Conservation (phyloP, 2,797 vertebrate genomes). For the Anomalospiza imberbis region DNA sequence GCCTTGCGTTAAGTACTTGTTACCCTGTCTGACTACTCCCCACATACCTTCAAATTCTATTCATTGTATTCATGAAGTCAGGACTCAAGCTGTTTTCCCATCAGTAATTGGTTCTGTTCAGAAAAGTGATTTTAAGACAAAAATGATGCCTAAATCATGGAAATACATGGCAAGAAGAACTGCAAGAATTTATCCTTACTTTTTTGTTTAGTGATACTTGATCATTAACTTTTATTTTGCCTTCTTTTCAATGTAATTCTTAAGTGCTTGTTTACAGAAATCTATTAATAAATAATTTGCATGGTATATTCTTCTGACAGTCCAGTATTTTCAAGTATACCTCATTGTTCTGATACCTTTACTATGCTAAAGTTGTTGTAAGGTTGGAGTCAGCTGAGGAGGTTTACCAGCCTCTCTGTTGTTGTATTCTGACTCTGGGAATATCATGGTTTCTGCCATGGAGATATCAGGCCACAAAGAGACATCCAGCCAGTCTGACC, state of each 20-base stretch:
- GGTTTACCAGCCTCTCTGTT: background rate
- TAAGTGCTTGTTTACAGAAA: background rate
- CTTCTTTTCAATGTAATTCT: background rate
- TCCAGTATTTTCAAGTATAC: background rate
- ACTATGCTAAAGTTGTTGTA: background rate
- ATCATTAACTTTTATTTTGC: background rate
- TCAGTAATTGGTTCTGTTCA: background rate
- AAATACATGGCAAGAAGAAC: background rate
- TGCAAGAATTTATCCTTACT: background rate
- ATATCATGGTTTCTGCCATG: background rate
- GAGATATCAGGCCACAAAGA: background rate
- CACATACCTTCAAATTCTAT: background rate
- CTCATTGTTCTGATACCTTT: background rate
- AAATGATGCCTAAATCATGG: background rate
- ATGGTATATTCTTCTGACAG: background rate
- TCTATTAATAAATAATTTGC: background rate
- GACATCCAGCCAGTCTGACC: background rate
- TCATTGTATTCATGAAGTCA: background rate
- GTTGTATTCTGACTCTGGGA: background rate
- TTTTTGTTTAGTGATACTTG: background rate
- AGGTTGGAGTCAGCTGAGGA: background rate
- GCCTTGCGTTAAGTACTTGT: background rate
- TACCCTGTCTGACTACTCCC: background rate
- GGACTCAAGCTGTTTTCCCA: background rate
- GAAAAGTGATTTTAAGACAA: background rate